Evolutionary conservation across 1,140 invertebrate species (phyloP).

Genomic region (Eriocheir sinensis): DNA sequence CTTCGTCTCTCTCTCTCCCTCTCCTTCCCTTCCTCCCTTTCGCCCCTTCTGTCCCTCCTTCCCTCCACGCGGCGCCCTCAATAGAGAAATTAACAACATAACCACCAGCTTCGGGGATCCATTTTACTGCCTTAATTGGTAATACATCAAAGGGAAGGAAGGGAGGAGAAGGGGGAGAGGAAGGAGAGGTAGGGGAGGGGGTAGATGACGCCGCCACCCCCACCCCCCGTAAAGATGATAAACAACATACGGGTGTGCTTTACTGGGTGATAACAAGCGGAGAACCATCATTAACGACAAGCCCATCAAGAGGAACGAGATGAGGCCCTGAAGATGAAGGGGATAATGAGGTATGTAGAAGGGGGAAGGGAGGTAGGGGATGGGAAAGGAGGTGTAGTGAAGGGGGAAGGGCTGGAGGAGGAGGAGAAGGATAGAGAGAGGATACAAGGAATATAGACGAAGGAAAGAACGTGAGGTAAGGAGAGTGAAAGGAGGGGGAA

Average conservation of each 20-base stretch:
- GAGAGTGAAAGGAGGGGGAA: no score
- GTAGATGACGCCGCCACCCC: not conserved
- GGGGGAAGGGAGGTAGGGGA: not conserved
- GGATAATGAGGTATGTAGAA: not conserved
- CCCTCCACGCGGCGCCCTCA: not conserved
- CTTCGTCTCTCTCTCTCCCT: not conserved
- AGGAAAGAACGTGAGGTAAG: no score
- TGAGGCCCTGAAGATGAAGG: not conserved
- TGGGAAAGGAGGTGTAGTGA: no score
- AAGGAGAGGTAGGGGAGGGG: conserved; percentile 6
- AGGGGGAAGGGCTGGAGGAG: no score
- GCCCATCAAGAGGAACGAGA: not conserved
- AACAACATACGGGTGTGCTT: not conserved
- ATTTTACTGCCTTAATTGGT: not conserved
- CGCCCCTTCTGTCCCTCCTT: not conserved
- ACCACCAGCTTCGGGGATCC: not conserved
- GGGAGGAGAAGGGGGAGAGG: not conserved
- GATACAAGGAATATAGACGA: no score
- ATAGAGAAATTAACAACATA: conserved; percentile 17
- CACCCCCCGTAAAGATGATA: not conserved
- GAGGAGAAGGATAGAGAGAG: no score
- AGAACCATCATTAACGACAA: not conserved
- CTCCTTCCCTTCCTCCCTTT: not conserved
- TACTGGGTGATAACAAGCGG: not conserved
- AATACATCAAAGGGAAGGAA: not conserved